These are phyloP conservation scores for Cactoblastis cactorum DNA, from an alignment of 2,888 invertebrate species.

Conservation along the genomic window DNA sequence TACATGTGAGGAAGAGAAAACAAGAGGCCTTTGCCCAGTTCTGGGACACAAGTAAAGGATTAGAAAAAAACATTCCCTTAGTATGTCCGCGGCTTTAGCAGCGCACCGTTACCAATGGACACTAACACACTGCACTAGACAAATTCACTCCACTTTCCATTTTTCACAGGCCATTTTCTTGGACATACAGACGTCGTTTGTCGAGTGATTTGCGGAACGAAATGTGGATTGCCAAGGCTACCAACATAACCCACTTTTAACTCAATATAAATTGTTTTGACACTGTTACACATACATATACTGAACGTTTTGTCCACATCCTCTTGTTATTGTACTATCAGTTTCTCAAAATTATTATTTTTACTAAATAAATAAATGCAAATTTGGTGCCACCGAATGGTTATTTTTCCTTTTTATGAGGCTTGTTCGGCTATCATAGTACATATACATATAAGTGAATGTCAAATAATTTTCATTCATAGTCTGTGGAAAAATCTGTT, in stretches of 20 bases:
- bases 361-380: background rate
- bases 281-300: conserved; percentile 32
- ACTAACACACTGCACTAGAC: conserved; percentile 66
- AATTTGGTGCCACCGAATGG: too few species aligned
- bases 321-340: conserved; percentile 3
- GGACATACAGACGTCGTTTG: conserved; percentile 50
- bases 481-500: too few species aligned
- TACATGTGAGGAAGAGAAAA: too few species aligned
- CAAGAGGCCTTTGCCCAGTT: too few species aligned
- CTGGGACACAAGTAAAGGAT: too few species aligned
- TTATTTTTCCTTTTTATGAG: too few species aligned
- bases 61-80: conserved; percentile 52
- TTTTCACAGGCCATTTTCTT: conserved; percentile 71
- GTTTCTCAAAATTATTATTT: background rate
- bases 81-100: conserved; percentile 43
- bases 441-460: too few species aligned
- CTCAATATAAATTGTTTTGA: conserved; percentile 51
- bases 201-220: conserved; percentile 61
- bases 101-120: conserved; percentile 55
- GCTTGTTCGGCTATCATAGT: too few species aligned
- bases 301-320: conserved; percentile 9
- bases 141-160: conserved; percentile 76
- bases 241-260: conserved; percentile 55
- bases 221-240: conserved; percentile 56
- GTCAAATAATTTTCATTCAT: too few species aligned